Conservation (phyloP, 2,113 vertebrate genomes). For the Erythrocercus mccallii region DNA sequence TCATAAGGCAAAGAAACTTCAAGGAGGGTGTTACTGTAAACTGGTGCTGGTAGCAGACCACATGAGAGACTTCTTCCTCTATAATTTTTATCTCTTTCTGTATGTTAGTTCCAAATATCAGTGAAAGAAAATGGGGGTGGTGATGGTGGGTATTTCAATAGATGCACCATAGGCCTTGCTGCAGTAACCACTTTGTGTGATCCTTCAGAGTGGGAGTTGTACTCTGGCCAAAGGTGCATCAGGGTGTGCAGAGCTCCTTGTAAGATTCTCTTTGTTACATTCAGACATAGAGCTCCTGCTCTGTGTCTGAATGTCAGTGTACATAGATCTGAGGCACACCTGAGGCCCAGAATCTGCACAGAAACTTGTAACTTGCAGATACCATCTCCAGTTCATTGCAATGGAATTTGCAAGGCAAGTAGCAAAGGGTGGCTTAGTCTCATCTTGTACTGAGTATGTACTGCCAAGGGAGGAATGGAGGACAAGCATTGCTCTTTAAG, state of each 20-base stretch:
- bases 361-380: not conserved
- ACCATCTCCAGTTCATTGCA: not conserved
- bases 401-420: not conserved
- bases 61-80: not conserved
- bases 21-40: not conserved
- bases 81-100: not conserved
- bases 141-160: not conserved
- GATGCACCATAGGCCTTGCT: not conserved
- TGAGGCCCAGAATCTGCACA: not conserved
- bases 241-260: not conserved
- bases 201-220: not conserved
- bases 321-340: not conserved
- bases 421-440: not conserved
- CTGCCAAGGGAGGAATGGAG: not conserved
- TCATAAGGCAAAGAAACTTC: not conserved
- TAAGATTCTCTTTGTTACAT: not conserved
- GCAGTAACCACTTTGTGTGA: accelerated
- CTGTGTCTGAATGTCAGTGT: not conserved
- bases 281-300: not conserved
- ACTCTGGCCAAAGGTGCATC: not conserved
- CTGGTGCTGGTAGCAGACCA: not conserved
- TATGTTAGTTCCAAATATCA: not conserved
- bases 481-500: not conserved
- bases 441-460: not conserved
- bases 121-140: not conserved